These are phyloP conservation scores for Cynoglossus semilaevis DNA, from an alignment of 2,113 vertebrate species.

Conservation along the genomic window DNA sequence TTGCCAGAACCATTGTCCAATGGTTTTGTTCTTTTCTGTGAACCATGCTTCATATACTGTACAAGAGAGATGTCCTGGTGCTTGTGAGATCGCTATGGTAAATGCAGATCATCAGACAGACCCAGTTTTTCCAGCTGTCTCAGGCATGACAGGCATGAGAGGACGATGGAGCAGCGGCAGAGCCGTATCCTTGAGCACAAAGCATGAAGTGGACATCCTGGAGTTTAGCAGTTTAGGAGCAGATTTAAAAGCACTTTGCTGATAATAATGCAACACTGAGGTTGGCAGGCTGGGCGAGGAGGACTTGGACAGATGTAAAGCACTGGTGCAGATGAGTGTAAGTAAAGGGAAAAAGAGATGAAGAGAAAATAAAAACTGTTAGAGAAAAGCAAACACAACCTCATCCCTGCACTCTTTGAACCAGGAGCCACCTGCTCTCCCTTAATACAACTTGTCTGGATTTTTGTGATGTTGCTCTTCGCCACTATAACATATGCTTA, in stretches of 20 bases:
- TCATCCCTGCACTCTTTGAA: constrained; percentile 68
- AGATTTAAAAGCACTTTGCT: constrained; percentile 80
- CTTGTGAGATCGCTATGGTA: constrained; percentile 40
- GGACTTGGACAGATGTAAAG: constrained; percentile 34
- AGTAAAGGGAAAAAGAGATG: not conserved
- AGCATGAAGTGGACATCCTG: constrained; percentile 73
- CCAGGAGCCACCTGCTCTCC: constrained; percentile 67
- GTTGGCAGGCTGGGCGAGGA: constrained; percentile 45
- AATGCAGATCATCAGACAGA: constrained; percentile 38
- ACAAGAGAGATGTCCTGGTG: constrained; percentile 10
- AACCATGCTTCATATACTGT: too few relatives aligned
- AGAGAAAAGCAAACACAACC: constrained; percentile 61
- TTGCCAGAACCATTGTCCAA: too few relatives aligned
- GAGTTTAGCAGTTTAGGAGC: constrained; percentile 61
- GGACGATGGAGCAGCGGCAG: constrained; percentile 68
- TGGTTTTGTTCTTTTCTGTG: constrained; percentile 13
- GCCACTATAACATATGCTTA: constrained; percentile 50
- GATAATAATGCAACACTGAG: constrained; percentile 73
- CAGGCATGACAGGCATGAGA: constrained; percentile 71
- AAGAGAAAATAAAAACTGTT: constrained; percentile 6
- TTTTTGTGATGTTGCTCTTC: constrained; percentile 54
- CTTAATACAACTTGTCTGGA: constrained; percentile 60
- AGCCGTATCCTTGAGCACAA: constrained; percentile 73
- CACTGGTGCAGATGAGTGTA: constrained; percentile 27
- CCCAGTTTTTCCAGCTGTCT: constrained; percentile 81